phyloP scores from a whole-genome alignment of 2,888 invertebrate species.

The Coenonympha arcania region DNA sequence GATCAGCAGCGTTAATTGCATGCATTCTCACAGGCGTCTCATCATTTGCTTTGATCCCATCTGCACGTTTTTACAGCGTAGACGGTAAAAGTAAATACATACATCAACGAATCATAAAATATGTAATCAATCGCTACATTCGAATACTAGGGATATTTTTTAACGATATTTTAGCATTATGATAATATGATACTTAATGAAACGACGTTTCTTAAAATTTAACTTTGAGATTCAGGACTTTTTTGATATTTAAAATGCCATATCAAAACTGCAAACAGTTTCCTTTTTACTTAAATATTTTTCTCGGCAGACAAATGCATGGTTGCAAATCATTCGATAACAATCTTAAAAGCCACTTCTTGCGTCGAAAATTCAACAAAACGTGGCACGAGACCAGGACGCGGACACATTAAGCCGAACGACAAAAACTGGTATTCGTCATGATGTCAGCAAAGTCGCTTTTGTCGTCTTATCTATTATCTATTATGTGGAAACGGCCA shows the following conservation, averaged over 20 bases:
- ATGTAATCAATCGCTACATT: no score
- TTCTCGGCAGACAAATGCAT: conserved; percentile 3
- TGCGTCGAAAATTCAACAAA: conserved; percentile 14
- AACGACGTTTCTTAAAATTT: not conserved
- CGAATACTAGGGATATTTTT: no score
- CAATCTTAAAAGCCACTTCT: conserved; percentile 18
- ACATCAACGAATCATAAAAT: no score
- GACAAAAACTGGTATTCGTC: conserved; percentile 30
- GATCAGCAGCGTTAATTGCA: conserved; percentile 3
- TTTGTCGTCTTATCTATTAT: conserved; percentile 33
- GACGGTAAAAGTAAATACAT: no score
- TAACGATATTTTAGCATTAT: not conserved
- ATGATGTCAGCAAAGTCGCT: conserved; percentile 26
- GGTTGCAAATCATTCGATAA: conserved; percentile 10
- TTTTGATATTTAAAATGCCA: not conserved
- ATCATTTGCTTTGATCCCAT: conserved; percentile 9
- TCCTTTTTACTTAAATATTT: conserved; percentile 6
- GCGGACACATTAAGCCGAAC: conserved; percentile 19
- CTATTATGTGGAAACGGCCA: conserved; percentile 29
- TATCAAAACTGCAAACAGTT: not conserved
- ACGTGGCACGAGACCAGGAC: conserved; percentile 30
- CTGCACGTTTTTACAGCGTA: conserved; percentile 3
- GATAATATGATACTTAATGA: not conserved
- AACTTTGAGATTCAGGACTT: not conserved
- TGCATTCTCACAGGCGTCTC: conserved; percentile 2